These are phyloP conservation scores for Ceratotherium simum DNA, from an alignment of 2,113 vertebrate species.

Conservation along the genomic window DNA sequence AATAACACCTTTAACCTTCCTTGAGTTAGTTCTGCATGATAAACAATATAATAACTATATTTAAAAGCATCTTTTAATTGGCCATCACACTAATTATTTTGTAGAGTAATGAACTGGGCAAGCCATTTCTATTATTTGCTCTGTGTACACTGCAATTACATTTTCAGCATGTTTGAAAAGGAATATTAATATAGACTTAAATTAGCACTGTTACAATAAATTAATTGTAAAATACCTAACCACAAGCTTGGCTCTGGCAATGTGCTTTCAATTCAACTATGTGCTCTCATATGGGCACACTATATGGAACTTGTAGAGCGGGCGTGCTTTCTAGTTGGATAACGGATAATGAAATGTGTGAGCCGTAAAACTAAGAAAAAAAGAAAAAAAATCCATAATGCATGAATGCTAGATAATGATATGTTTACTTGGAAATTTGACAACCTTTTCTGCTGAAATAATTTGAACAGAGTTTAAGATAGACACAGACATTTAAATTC, in stretches of 20 bases:
- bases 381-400: constrained; percentile 36
- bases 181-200: constrained; percentile 79
- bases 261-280: constrained; percentile 33
- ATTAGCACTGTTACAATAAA: constrained; percentile 77
- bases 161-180: constrained; percentile 75
- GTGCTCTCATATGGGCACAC: neutral
- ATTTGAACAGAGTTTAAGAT: constrained; percentile 21
- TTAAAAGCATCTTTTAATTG: constrained; percentile 87
- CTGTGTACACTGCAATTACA: constrained; percentile 79
- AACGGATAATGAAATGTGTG: constrained; percentile 30
- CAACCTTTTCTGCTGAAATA: neutral
- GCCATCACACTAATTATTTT: constrained; percentile 85
- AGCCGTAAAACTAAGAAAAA: constrained; percentile 39
- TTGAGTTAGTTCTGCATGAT: constrained; percentile 84
- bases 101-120: constrained; percentile 81
- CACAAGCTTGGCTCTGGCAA: neutral
- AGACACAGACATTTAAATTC: neutral
- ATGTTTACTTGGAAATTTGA: constrained; percentile 67
- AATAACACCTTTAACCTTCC: constrained; percentile 87
- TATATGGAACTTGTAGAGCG: neutral
- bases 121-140: constrained; percentile 82
- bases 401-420: constrained; percentile 60
- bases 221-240: constrained; percentile 70
- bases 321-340: neutral
- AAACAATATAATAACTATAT: constrained; percentile 82